A percentile compares a stretch with the other conserved stretches of the same genome.
These are phyloP conservation scores for Spea bombifrons DNA, from an alignment of 2,113 vertebrate genomes.

Conservation along the genomic window DNA sequence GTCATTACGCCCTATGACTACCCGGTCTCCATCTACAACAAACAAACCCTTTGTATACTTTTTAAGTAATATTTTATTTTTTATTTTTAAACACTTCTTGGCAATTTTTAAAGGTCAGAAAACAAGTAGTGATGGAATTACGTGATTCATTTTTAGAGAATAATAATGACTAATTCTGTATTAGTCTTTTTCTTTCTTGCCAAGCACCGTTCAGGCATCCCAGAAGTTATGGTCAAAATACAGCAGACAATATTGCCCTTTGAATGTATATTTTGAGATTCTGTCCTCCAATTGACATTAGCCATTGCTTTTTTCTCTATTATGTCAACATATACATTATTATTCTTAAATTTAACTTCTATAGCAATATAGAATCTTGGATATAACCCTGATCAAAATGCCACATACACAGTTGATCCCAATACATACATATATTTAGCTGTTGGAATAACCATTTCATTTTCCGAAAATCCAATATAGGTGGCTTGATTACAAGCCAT, in stretches of 20 bases:
- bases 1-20: conserved; percentile 23
- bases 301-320: too few species aligned
- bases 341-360: too few species aligned
- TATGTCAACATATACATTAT: too few species aligned
- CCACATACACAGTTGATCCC: too few species aligned
- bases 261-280: too few species aligned
- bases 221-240: neutral
- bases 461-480: too few species aligned
- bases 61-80: conserved; percentile 21
- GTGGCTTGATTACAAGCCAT: too few species aligned
- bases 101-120: conserved; percentile 41
- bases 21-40: conserved; percentile 38
- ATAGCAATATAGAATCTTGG: too few species aligned
- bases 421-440: too few species aligned
- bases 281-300: too few species aligned
- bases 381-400: too few species aligned
- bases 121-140: conserved; percentile 41
- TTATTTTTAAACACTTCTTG: conserved; percentile 27
- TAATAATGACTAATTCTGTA: conserved; percentile 42
- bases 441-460: too few species aligned
- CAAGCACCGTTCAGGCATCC: conserved; percentile 24
- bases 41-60: conserved; percentile 41
- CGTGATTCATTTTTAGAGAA: conserved; percentile 34
- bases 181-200: conserved; percentile 27
- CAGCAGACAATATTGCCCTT: neutral